phyloP scores from a whole-genome alignment of 2,113 vertebrate genomes.

The Ptilorrhoa leucosticta region DNA sequence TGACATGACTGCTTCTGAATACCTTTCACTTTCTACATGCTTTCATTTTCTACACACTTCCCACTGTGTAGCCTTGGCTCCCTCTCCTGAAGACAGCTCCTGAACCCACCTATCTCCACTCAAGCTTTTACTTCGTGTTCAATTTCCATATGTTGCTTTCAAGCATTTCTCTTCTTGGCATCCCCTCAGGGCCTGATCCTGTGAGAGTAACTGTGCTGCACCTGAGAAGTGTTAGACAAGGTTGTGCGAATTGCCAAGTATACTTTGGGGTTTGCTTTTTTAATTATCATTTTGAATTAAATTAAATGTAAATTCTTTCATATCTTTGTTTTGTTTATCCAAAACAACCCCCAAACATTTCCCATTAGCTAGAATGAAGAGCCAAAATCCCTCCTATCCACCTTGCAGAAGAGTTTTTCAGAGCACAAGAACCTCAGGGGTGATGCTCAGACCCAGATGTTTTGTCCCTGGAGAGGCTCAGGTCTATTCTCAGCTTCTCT shows the following conservation, averaged over 20 bases:
- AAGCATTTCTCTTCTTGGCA: background rate
- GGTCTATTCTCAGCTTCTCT: background rate
- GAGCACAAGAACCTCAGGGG: background rate
- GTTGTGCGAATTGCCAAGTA: background rate
- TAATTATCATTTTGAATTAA: background rate
- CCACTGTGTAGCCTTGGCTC: background rate
- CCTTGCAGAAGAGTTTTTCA: background rate
- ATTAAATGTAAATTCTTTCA: background rate
- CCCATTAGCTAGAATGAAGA: background rate
- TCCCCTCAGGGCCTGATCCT: constrained; percentile 19
- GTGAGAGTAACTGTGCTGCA: background rate
- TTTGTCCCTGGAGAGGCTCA: background rate
- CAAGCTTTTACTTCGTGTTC: background rate
- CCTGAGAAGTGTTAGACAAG: background rate
- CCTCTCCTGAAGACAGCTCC: background rate
- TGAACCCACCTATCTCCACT: background rate
- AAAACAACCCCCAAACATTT: background rate
- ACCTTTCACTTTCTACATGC: background rate
- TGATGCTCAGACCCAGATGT: background rate
- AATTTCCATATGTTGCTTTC: background rate
- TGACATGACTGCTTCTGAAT: background rate
- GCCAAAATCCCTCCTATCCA: background rate
- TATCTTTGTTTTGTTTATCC: background rate
- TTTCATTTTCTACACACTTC: background rate
- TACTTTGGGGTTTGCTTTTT: background rate